Base-by-base conservation (phyloP, 1,140 invertebrate genomes). In the Dendroctonus valens region DNA sequence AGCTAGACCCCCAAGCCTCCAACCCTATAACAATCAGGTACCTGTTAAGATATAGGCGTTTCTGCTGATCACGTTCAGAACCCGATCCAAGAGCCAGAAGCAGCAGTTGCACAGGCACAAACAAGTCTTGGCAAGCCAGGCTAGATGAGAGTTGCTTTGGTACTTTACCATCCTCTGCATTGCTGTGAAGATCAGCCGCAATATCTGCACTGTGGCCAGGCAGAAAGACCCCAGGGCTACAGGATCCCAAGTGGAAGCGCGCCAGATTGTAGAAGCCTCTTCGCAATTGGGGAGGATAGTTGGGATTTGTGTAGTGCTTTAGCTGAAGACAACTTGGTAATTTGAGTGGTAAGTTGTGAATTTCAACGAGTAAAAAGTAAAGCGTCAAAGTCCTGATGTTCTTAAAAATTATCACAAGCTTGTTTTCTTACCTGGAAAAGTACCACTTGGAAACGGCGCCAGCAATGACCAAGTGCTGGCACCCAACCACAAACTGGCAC, bases 41-140 rank as follows among this genome's bases (percentile, higher is more conserved):
- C 86, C 87, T 74, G 87, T 87, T 83, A 90, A 88, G 68, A 92
- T 89, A 75, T 90, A 93, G 8, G 91, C 89, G 80, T 92, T 92
- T 72, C 86, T 81, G 49, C 86, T 88, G 12, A 93, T 78, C 73
- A 84, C 91, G 74, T 87, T 86, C 3, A 93, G 77, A 72, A 87
- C 85, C 57, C 85, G 86, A 74, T 93, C 90, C 66, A 92, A 84
- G 67, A 85, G 86, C 73, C 81, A 84, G 0, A 91, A 78, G 71
- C 86, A 91, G 71, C 89, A 91, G 62, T 87, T 84, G 8, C 9
- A 73, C 15, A 12, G 42, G 37, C 12, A 59, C 15, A 50, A 86
- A 66, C 26, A 26, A 2, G 26, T 26, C 26, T 26, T 26, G 26
- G 26, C 26, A 26, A 26, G 26, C 26, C 26, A 26, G 26, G 3